Base-by-base conservation (phyloP, 2,113 vertebrate species). In the Grallaria varia region DNA sequence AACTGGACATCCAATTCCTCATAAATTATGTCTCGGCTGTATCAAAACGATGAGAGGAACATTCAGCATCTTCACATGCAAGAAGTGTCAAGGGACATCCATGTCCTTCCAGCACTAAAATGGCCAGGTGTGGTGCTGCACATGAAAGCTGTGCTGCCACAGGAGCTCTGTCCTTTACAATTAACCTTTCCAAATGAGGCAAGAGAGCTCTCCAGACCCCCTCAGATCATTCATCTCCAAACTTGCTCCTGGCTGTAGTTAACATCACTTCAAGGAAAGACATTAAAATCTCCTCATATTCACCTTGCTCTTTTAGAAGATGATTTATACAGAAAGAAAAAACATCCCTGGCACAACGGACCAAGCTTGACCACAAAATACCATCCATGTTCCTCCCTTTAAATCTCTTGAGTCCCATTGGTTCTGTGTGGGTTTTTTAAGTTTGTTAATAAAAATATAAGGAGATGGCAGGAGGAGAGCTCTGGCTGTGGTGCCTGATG, bases 401-500 rank as follows among this genome's bases (percentile, higher is more conserved):
- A 55, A 60, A 69, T 56, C 60, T 55, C 60, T 25, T 8, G 4
- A 45, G 67, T 53, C 40, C 67, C 66, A 23, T 19, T 75, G 40
- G 35, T 50, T 77, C 9, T 30, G 47, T 4, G 47, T 39, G n/a
- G 40, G 33, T 12, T 76, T 85, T 59, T 47, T 55, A 44, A 50
- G 12, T 60, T 68, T 50, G 27, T 55, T 50, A 79, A 71, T 40
- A 60, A 66, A 58, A 60, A 14, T 13, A 42, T 56, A 47, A 50
- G 44, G 7, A 79, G 33, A 17, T 59, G 1, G 2, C 27, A 49
- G 77, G 31, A 74, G 78, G 42, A 35, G 68, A 81, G 1, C 0
- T 14, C 23, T 59, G n/a, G 4, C 14, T 0, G 2, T 17, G n/a
- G n/a, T 74, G 67, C 50, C 39, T 39, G 20, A 20, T 0, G 3